A percentile compares a stretch with the other conserved stretches of the same genome.
Evolutionary conservation across 2,113 vertebrate species (phyloP).

Genomic region (Xerus inauris): DNA sequence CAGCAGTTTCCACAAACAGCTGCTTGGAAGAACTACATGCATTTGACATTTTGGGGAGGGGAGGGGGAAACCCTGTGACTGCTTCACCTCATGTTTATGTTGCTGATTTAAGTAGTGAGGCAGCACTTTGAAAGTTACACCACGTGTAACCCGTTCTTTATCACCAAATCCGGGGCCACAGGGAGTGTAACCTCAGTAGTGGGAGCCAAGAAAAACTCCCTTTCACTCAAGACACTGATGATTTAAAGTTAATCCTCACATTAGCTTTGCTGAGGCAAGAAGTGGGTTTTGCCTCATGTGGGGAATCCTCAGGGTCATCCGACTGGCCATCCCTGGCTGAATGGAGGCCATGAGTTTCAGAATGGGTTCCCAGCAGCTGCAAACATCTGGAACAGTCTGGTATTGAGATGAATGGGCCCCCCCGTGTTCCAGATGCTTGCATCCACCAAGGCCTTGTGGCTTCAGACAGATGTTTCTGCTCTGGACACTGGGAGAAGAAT

Average conservation of each 20-base stretch:
- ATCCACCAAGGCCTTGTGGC: constrained; percentile 50
- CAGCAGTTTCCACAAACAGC: constrained; percentile 18
- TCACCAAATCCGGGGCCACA: constrained; percentile 43
- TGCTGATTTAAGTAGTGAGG: constrained; percentile 49
- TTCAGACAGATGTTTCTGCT: constrained; percentile 73
- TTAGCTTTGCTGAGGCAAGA: constrained; percentile 55
- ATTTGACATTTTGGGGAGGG: constrained; percentile 51
- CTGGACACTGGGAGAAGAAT: constrained; percentile 55
- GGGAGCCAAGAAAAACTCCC: constrained; percentile 68
- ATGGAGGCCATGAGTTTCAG: constrained; percentile 15
- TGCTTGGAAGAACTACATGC: constrained; percentile 38
- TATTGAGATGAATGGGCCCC: constrained; percentile 5
- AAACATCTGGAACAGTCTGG: constrained; percentile 56
- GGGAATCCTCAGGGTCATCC: constrained; percentile 16
- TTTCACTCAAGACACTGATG: constrained; percentile 68
- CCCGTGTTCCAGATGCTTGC: background rate
- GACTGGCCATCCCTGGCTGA: background rate
- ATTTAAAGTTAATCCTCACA: constrained; percentile 52
- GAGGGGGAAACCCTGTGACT: background rate
- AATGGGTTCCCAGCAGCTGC: constrained; percentile 55
- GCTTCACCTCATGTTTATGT: constrained; percentile 23
- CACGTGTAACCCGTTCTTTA: constrained; percentile 57
- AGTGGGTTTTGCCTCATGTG: background rate
- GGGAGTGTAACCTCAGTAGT: constrained; percentile 57
- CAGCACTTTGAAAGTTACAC: constrained; percentile 66